These are phyloP conservation scores for human DNA, from an alignment of 2,113 vertebrate species.

Conservation along the genomic window GRCh38 chr4:56795501-56796000, in stretches of 20 bases:
- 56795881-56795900: constrained; percentile 65
- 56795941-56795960: constrained; percentile 31
- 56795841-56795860: constrained; percentile 73
- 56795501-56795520: no score
- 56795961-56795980: constrained; percentile 36
- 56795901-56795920: constrained; percentile 54
- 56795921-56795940: constrained; percentile 35
- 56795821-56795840: constrained; percentile 69
- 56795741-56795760: background rate
- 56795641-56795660: no score
- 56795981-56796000: constrained; percentile 59
- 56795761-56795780: background rate
- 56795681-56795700: background rate
- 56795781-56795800: background rate
- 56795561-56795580: no score
- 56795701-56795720: background rate
- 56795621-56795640: no score
- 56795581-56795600: no score
- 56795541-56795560: no score
- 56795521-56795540: no score
- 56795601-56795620: no score
- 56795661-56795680: no score
- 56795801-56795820: constrained; percentile 60
- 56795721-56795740: background rate
- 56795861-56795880: constrained; percentile 79